Percentiles rank a stretch among this genome's conserved stretches.
phyloP scores from a whole-genome alignment of 2,113 vertebrate genomes.

The Callospermophilus lateralis region DNA sequence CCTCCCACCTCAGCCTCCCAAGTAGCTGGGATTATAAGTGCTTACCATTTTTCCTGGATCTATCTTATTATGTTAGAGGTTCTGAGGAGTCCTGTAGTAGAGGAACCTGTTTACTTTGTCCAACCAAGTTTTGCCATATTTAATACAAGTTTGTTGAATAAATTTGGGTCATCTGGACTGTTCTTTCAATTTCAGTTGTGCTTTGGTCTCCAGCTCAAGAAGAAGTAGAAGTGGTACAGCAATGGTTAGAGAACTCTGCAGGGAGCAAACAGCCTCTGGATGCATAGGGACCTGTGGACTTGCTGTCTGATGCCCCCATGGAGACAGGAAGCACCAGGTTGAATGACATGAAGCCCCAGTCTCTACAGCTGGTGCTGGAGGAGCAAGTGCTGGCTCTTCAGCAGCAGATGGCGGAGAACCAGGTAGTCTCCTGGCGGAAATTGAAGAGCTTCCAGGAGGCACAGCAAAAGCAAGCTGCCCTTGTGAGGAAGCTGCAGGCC shows the following conservation, averaged over 20 bases:
- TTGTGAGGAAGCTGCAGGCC: constrained; percentile 92
- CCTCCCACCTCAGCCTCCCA: not conserved
- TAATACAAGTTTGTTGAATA: constrained; percentile 28
- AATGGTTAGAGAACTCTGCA: constrained; percentile 19
- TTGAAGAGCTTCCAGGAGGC: constrained; percentile 90
- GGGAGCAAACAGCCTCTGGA: not conserved
- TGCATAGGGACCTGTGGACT: not conserved
- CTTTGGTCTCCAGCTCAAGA: constrained; percentile 73
- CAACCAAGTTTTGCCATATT: not conserved
- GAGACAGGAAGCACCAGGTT: constrained; percentile 68
- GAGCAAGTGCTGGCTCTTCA: constrained; percentile 82
- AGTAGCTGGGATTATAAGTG: not conserved
- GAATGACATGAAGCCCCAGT: constrained; percentile 74
- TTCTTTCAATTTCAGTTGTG: constrained; percentile 27
- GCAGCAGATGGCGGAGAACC: constrained; percentile 84
- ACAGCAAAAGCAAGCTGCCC: constrained; percentile 91
- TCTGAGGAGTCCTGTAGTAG: not conserved
- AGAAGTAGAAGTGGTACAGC: not conserved
- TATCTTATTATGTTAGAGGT: constrained; percentile 48
- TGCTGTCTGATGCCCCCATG: constrained; percentile 66
- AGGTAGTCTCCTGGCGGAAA: constrained; percentile 87
- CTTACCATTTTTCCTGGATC: not conserved
- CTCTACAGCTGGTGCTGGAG: constrained; percentile 80
- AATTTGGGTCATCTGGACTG: not conserved
- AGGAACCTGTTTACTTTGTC: constrained; percentile 31